Evolutionary conservation across 2,888 invertebrate genomes (phyloP), one percentile per base, ranked within the genome.

Genomic region (Mythimna ferrago): DNA sequence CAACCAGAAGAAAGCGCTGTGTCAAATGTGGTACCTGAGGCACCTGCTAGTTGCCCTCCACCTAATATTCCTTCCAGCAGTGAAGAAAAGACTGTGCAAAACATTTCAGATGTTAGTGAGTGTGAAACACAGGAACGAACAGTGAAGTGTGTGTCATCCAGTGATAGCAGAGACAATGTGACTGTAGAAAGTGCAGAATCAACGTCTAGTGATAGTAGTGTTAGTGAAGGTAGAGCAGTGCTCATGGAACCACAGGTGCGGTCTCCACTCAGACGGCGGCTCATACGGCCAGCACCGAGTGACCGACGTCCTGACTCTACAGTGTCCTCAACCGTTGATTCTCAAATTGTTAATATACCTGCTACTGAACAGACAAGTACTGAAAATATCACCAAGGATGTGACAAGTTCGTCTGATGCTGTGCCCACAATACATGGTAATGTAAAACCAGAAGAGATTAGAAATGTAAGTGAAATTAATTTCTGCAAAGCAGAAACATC

Each of bases 401-500:
- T 96, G 72, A 95, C 96, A 77, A 96, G 96, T 90, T 96, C 96
- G 63, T 96, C 96, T 63, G 96, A 96, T 90, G 93, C 94, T 82
- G 92, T 96, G 86, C 87, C 92, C 83, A 86, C 88, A 89, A 87
- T 91, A 90, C 91, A 93, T 89, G 92, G 92, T 93, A 94, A 92
- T 92, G 88, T 91, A 86, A 94, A 93, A 87, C 92, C 92, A 87
- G 93, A 94, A 91, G 94, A 94, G 91, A 93, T 93, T 94, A 94
- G 93, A 92, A 93, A 92, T 92, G 86, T 95, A 92, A 95, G 93
- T 92, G 95, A 95, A 92, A 90, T 94, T 89, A 95, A 93, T 93
- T 91, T 95, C 92, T 95, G 95, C 93, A 94, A 95, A 94, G 95
- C 96, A 92, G 96, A 96, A 92, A 94, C 95, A 71, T 95, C 95